Base-by-base conservation (phyloP, 1,140 invertebrate species). In the Drosophila lacertosa region DNA sequence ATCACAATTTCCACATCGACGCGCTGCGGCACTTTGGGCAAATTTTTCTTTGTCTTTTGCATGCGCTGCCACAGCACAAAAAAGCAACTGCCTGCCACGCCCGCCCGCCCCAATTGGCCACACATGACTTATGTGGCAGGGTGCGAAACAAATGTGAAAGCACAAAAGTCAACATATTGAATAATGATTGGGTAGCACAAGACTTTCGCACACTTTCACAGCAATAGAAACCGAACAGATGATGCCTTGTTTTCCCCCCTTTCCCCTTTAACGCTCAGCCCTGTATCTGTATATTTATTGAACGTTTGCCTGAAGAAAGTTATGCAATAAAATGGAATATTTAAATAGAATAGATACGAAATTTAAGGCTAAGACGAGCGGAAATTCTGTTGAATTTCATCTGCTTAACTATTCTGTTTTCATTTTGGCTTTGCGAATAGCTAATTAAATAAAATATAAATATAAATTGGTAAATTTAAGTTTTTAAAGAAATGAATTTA, bases 81-180 rank as follows among this genome's bases (percentile, higher is more conserved):
- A 47, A 9, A 16, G 13, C 15, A n/a, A n/a, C n/a, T n/a, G 39
- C 22, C n/a, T 13, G 35, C 29, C 37, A 42, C 48, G 16, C 37
- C 18, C 7, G 1, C 24, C 40, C 26, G 4, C 32, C 20, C 20
- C 20, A 7, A 54, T 48, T 18, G 53, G 51, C 16, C 69, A 64
- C 60, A 69, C 78, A 72, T 83, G 80, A 83, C 65, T 83, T 79
- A 83, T 83, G 80, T 79, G 74, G 80, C 62, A 57, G 44, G 60
- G 63, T 47, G 63, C 64, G 75, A 83, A 83, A 76, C 72, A 79
- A 83, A 83, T 83, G 79, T 68, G 78, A 75, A 73, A 84, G 80
- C 80, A 79, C 75, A 83, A 83, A 84, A 83, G 80, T 79, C 80
- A 83, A 83, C 80, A 83, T 83, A 83, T 83, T 83, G 80, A 83